Conservation (phyloP, 2,113 vertebrate genomes). For the Hydrolagus affinis region DNA sequence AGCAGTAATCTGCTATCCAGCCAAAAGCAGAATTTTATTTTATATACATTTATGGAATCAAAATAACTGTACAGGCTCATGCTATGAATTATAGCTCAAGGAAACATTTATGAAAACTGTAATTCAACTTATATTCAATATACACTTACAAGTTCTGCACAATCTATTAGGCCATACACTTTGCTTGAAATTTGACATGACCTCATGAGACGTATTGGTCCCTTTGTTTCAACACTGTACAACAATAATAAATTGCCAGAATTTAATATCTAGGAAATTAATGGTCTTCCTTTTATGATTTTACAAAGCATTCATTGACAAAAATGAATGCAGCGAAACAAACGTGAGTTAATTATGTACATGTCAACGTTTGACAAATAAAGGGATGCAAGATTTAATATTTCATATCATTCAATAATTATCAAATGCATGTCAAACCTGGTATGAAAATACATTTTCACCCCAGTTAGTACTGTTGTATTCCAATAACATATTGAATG, state of each 20-base stretch:
- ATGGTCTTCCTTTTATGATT: too few relatives aligned
- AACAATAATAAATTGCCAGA: constrained; percentile 2
- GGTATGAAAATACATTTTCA: too few relatives aligned
- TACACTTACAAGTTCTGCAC: neutral
- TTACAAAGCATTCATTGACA: neutral
- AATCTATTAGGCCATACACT: neutral
- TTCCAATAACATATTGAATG: neutral
- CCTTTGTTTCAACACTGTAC: constrained; percentile 11
- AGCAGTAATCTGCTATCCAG: neutral
- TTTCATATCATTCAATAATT: too few relatives aligned
- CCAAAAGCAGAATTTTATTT: constrained; percentile 12
- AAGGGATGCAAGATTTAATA: too few relatives aligned
- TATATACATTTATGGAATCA: constrained; percentile 1
- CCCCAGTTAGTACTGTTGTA: constrained; percentile 7
- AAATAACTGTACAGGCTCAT: constrained; percentile 9
- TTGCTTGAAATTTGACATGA: neutral
- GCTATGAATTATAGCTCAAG: constrained; percentile 3
- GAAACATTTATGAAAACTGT: too few relatives aligned
- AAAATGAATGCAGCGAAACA: neutral
- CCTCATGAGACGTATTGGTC: neutral
- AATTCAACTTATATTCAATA: constrained; percentile 17
- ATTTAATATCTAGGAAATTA: neutral
- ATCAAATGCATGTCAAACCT: too few relatives aligned
- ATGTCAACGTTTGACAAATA: neutral
- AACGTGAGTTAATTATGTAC: neutral